Percentiles rank a stretch among this genome's conserved stretches.
phyloP scores from a whole-genome alignment of 1,140 invertebrate species.

The Oncopeltus fasciatus region DNA sequence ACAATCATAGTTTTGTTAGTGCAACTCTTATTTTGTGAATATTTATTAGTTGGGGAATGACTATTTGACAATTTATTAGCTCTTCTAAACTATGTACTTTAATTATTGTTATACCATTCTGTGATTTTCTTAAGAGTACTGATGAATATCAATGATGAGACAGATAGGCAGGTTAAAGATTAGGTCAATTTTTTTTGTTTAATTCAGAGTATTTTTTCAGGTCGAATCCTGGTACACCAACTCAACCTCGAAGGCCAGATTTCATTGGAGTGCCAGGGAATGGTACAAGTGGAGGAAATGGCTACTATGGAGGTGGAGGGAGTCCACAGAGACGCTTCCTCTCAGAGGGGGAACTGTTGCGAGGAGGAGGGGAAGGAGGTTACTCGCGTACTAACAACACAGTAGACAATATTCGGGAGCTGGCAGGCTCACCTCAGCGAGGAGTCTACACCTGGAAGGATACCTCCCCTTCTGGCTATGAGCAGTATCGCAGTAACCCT shows the following conservation, averaged over 20 bases:
- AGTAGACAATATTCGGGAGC: conserved; percentile 50
- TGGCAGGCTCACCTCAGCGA: conserved; percentile 68
- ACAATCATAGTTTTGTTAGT: no score
- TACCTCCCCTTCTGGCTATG: conserved; percentile 38
- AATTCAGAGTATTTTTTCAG: conserved; percentile 34
- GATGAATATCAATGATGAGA: no score
- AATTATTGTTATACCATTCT: no score
- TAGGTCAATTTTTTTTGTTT: background rate
- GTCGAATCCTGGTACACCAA: conserved; percentile 78
- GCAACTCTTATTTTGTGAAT: no score
- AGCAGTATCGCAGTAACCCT: conserved; percentile 54
- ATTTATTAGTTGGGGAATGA: no score
- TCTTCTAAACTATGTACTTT: no score
- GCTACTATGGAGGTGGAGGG: conserved; percentile 35
- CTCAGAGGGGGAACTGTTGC: conserved; percentile 66
- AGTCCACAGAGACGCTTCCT: conserved; percentile 71
- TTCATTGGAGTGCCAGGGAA: conserved; percentile 56
- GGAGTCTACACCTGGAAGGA: conserved; percentile 75
- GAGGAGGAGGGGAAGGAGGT: conserved; percentile 29
- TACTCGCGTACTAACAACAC: conserved; percentile 38
- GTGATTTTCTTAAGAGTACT: no score
- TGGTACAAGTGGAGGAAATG: conserved; percentile 23
- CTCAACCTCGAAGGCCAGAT: conserved; percentile 66
- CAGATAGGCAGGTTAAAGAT: no score
- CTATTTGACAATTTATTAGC: no score